These are phyloP conservation scores for Columbina picui DNA, from an alignment of 2,113 vertebrate genomes.

Conservation along the genomic window DNA sequence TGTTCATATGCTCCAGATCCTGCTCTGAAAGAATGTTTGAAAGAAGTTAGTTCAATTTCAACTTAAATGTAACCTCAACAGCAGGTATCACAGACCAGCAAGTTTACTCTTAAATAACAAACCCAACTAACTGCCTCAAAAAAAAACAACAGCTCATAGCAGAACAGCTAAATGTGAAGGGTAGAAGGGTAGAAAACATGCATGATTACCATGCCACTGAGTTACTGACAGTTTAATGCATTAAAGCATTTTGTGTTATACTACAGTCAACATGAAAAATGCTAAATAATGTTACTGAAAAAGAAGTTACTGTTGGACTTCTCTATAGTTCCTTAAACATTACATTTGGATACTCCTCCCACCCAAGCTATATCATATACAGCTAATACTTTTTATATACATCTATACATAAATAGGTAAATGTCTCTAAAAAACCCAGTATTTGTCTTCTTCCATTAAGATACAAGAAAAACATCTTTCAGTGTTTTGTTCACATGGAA, in stretches of 20 bases:
- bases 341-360: neutral
- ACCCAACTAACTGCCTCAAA: neutral
- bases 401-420: neutral
- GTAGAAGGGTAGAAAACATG: neutral
- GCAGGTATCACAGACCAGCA: neutral
- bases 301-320: neutral
- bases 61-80: neutral
- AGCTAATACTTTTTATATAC: neutral
- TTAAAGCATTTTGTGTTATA: neutral
- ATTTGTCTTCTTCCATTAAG: rapidly evolving
- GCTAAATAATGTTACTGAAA: neutral
- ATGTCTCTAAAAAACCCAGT: neutral
- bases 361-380: neutral
- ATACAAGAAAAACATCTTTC: rapidly evolving
- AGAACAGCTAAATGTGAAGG: neutral
- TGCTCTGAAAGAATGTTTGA: slow-evolving; percentile 74
- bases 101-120: neutral
- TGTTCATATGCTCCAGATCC: slow-evolving; percentile 91
- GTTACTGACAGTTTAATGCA: neutral
- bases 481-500: neutral
- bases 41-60: neutral
- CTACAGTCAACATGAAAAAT: neutral
- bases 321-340: neutral
- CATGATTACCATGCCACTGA: neutral
- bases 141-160: neutral